A percentile compares a stretch with the other conserved stretches of the same genome.
Evolutionary conservation across 1,140 invertebrate species (phyloP).

Genomic region (Hylyphantes graminicola): DNA sequence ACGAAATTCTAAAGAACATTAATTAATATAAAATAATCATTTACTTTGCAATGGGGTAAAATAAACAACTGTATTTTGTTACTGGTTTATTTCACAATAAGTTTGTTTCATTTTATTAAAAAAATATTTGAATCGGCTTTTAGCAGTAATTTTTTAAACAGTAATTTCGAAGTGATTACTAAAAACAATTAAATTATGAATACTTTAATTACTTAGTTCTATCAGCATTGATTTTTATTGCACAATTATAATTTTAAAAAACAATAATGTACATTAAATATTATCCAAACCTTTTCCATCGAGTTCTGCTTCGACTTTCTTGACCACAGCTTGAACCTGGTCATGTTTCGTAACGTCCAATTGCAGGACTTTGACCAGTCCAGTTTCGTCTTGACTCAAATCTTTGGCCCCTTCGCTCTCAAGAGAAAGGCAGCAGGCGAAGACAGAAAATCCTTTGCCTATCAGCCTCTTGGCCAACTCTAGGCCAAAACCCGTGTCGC

Average conservation of each 20-base stretch:
- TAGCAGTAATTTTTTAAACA: too few species aligned
- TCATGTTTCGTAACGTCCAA: constrained; percentile 77
- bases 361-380: constrained; percentile 68
- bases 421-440: constrained; percentile 76
- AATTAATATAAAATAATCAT: too few species aligned
- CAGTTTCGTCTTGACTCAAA: constrained; percentile 64
- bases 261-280: neutral
- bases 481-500: constrained; percentile 62
- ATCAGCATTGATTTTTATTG: neutral
- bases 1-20: too few species aligned
- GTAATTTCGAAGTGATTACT: too few species aligned
- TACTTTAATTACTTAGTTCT: neutral
- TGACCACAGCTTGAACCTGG: constrained; percentile 70
- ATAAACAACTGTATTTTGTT: too few species aligned
- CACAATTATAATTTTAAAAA: neutral
- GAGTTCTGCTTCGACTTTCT: constrained; percentile 47
- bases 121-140: too few species aligned
- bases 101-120: too few species aligned
- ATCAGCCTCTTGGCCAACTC: constrained; percentile 65
- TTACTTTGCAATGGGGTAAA: too few species aligned
- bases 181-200: too few species aligned
- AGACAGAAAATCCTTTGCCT: constrained; percentile 68
- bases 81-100: too few species aligned
- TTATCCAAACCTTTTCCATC: constrained; percentile 56
- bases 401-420: constrained; percentile 68